Evolutionary conservation across 2,113 vertebrate genomes (phyloP).

Genomic region (Burhinus bistriatus): DNA sequence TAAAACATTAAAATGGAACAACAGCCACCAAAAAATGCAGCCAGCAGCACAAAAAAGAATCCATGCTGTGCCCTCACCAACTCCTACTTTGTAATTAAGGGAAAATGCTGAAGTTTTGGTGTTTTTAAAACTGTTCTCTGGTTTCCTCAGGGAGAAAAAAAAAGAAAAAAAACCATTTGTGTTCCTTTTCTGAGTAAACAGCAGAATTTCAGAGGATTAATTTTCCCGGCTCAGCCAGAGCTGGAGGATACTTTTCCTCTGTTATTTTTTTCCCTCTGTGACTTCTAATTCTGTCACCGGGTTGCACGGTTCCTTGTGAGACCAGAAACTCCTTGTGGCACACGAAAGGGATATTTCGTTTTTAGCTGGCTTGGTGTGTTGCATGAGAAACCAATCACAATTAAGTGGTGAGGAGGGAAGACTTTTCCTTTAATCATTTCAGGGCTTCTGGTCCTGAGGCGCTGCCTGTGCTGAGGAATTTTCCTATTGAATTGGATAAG

Average conservation of each 20-base stretch:
- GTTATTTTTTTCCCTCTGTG: neutral
- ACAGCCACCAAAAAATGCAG: slow-evolving; percentile 31
- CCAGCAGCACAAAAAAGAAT: slow-evolving; percentile 15
- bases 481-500: neutral
- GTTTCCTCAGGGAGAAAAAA: neutral
- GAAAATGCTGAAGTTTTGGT: slow-evolving; percentile 41
- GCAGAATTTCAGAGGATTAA: neutral
- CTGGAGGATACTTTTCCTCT: neutral
- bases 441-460: neutral
- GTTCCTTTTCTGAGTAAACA: neutral
- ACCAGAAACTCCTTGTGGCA: neutral
- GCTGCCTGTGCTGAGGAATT: neutral
- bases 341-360: neutral
- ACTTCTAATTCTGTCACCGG: neutral
- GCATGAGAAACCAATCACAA: neutral
- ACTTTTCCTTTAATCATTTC: neutral
- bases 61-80: neutral
- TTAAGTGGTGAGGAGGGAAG: neutral
- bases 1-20: neutral
- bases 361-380: neutral
- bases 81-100: slow-evolving; percentile 43
- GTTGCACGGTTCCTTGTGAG: neutral
- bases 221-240: neutral
- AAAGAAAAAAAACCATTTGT: neutral
- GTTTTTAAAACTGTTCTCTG: slow-evolving; percentile 20